Evolutionary conservation across 2,888 invertebrate genomes (phyloP).

Genomic region (Perizoma affinitatum): DNA sequence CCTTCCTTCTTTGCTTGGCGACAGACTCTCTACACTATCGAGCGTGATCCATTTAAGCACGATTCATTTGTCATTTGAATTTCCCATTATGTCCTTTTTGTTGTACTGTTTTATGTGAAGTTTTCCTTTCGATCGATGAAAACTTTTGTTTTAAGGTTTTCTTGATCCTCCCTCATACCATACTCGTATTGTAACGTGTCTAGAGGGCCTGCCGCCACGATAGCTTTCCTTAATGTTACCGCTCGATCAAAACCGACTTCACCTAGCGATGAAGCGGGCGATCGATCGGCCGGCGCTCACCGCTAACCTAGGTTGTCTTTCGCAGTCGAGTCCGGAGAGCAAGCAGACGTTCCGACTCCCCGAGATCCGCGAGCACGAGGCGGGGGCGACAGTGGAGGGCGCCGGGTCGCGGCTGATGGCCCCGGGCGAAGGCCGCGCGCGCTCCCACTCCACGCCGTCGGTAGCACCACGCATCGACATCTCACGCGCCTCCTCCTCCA

Average conservation of each 20-base stretch:
- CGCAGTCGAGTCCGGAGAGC: conserved; percentile 85
- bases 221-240: conserved; percentile 9
- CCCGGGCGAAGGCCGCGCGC: conserved; percentile 64
- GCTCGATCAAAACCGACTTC: not conserved
- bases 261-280: conserved; percentile 10
- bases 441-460: conserved; percentile 71
- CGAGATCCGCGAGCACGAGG: conserved; percentile 74
- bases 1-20: conserved; percentile 54
- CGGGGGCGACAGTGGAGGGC: conserved; percentile 42
- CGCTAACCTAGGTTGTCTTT: conserved; percentile 24
- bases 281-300: not conserved
- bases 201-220: conserved; percentile 7
- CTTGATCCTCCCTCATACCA: no score
- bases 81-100: no score
- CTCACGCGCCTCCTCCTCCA: conserved; percentile 94
- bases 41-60: no score
- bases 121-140: no score
- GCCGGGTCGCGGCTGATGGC: conserved; percentile 46
- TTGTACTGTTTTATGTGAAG: no score
- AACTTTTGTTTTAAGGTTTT: no score
- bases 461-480: conserved; percentile 93
- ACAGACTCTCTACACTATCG: conserved; percentile 2
- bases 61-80: no score
- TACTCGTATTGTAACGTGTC: no score
- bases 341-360: conserved; percentile 81